A percentile compares a stretch with the other conserved stretches of the same genome.
Evolutionary conservation across 2,113 vertebrate species (phyloP).

Genomic region (Oceanodroma tethys): DNA sequence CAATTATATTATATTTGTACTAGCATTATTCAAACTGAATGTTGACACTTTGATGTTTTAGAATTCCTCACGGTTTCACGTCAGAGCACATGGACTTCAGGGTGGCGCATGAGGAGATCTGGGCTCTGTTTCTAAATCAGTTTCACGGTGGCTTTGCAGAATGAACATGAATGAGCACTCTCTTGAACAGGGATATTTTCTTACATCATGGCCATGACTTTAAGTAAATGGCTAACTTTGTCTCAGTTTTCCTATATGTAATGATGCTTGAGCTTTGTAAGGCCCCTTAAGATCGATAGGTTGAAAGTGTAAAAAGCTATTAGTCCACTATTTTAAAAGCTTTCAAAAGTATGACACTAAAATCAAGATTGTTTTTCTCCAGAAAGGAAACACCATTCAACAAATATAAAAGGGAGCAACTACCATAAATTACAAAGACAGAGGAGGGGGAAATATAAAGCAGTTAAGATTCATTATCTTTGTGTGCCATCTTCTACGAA

Average conservation of each 20-base stretch:
- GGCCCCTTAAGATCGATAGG: neutral
- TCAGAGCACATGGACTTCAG: neutral
- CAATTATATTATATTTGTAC: neutral
- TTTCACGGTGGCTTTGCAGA: neutral
- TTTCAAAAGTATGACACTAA: neutral
- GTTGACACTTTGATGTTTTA: neutral
- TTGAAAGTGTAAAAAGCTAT: neutral
- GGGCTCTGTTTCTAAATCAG: neutral
- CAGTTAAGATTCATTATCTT: neutral
- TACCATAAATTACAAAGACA: neutral
- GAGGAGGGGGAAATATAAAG: neutral
- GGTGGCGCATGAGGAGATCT: neutral
- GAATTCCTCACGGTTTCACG: neutral
- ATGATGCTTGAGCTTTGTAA: neutral
- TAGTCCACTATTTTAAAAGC: neutral
- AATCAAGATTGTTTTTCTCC: neutral
- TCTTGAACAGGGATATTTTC: neutral
- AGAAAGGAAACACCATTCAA: neutral
- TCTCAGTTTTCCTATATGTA: neutral
- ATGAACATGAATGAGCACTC: neutral
- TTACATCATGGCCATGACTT: neutral
- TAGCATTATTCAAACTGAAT: neutral
- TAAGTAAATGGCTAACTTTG: neutral
- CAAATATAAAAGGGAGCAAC: neutral
- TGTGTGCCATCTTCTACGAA: neutral